Conservation (phyloP, 2,888 invertebrate species). For the Heteromyza rotundicornis region DNA sequence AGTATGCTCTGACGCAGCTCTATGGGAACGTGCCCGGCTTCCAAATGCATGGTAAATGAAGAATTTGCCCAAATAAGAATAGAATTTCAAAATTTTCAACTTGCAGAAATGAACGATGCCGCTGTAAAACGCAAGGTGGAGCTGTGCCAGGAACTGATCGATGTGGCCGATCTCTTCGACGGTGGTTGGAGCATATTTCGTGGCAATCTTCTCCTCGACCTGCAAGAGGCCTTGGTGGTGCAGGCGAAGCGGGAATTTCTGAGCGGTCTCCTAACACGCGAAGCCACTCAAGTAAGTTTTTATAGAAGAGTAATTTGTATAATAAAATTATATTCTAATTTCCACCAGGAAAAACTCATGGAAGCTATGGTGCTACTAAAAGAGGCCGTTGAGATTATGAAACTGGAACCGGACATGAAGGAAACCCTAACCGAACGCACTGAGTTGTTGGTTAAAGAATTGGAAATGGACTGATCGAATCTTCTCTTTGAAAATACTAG, state of each 20-base stretch:
- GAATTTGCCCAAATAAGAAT: background rate
- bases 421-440: slow-evolving; percentile 65
- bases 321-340: too few relatives aligned
- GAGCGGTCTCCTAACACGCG: slow-evolving; percentile 65
- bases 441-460: slow-evolving; percentile 58
- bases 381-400: slow-evolving; percentile 69
- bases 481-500: too few relatives aligned
- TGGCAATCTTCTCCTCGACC: slow-evolving; percentile 70
- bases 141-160: slow-evolving; percentile 72
- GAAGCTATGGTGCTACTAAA: slow-evolving; percentile 67
- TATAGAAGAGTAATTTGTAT: background rate
- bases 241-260: slow-evolving; percentile 67
- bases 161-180: slow-evolving; percentile 69
- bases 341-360: slow-evolving; percentile 65
- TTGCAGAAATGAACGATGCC: slow-evolving; percentile 66
- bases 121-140: slow-evolving; percentile 68
- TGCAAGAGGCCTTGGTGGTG: slow-evolving; percentile 70
- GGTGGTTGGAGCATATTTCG: slow-evolving; percentile 72
- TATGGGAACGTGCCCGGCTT: slow-evolving; percentile 71
- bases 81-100: too few relatives aligned
- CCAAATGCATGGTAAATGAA: slow-evolving; percentile 64
- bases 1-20: slow-evolving; percentile 73
- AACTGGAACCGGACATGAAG: slow-evolving; percentile 68
- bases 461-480: slow-evolving; percentile 46
- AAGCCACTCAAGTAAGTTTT: slow-evolving; percentile 65